phyloP scores from a whole-genome alignment of 2,797 vertebrate genomes.

The Channallabes apus region DNA sequence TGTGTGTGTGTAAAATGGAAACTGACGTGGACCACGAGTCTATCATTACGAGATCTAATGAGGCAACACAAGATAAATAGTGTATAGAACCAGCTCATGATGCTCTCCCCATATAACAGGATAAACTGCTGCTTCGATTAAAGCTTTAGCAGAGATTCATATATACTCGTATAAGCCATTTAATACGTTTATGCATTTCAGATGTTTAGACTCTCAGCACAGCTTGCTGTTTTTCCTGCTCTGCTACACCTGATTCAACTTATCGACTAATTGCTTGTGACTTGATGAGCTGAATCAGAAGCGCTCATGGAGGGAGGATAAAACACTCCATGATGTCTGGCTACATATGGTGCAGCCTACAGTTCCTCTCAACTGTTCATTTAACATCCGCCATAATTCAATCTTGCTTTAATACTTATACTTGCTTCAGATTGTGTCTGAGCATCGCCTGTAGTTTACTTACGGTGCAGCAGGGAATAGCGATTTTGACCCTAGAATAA shows the following conservation, averaged over 20 bases:
- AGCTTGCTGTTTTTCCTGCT: constrained; percentile 26
- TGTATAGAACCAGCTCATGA: not conserved
- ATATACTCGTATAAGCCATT: not conserved
- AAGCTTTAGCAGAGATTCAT: not conserved
- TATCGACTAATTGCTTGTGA: constrained; percentile 13
- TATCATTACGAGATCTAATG: constrained; percentile 32
- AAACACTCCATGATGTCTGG: not conserved
- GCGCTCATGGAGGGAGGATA: not conserved
- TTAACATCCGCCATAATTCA: not conserved
- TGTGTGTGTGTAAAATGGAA: constrained; percentile 16
- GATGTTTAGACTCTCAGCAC: constrained; percentile 7
- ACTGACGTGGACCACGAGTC: constrained; percentile 8
- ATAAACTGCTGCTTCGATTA: not conserved
- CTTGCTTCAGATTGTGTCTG: constrained; percentile 8
- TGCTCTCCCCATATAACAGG: not conserved
- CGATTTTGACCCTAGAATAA: not conserved
- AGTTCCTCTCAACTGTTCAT: constrained; percentile 4
- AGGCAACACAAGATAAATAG: constrained; percentile 27
- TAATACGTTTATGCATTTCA: not conserved
- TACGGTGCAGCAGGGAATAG: not conserved
- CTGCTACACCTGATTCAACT: constrained; percentile 28
- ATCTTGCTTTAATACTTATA: constrained; percentile 6
- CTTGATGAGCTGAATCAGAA: constrained; percentile 30
- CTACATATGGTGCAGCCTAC: not conserved
- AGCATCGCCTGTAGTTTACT: not conserved